Percentiles rank a stretch among this genome's conserved stretches.
Conservation (phyloP, 2,797 vertebrate genomes). For the Falco peregrinus region DNA sequence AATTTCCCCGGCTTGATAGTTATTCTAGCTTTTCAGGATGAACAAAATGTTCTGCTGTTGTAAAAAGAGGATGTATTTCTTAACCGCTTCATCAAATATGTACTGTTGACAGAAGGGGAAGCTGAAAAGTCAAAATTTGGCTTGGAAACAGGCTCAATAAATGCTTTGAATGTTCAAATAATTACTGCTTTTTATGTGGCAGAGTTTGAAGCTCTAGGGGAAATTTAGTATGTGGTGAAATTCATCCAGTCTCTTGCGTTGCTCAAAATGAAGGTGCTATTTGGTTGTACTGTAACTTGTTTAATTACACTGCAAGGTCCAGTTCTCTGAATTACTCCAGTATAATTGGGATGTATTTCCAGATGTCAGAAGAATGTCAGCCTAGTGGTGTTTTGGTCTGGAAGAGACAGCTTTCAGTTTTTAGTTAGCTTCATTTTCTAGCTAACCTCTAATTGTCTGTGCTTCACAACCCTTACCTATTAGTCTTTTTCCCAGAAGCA, state of each 20-base stretch:
- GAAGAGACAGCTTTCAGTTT: neutral
- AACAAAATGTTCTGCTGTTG: constrained; percentile 33
- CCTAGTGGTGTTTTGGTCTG: neutral
- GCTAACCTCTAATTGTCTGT: neutral
- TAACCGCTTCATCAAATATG: constrained; percentile 35
- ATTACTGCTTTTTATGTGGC: constrained; percentile 21
- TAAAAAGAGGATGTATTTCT: constrained; percentile 42
- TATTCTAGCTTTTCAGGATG: neutral
- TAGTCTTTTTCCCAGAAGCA: neutral
- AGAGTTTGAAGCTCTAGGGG: neutral
- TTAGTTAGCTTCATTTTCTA: neutral
- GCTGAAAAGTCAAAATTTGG: constrained; percentile 3
- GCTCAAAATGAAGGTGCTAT: neutral
- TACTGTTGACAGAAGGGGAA: constrained; percentile 30
- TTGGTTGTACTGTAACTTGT: neutral
- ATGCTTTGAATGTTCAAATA: constrained; percentile 12
- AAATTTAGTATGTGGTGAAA: neutral
- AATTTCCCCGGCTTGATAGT: neutral
- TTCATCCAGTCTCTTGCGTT: neutral
- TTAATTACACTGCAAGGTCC: neutral
- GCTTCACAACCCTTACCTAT: neutral
- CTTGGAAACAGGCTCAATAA: neutral
- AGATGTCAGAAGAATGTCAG: neutral
- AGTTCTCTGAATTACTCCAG: neutral
- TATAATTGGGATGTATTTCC: neutral